These are phyloP conservation scores for Exocentrus adspersus DNA, from an alignment of 2,888 invertebrate genomes.

Conservation along the genomic window DNA sequence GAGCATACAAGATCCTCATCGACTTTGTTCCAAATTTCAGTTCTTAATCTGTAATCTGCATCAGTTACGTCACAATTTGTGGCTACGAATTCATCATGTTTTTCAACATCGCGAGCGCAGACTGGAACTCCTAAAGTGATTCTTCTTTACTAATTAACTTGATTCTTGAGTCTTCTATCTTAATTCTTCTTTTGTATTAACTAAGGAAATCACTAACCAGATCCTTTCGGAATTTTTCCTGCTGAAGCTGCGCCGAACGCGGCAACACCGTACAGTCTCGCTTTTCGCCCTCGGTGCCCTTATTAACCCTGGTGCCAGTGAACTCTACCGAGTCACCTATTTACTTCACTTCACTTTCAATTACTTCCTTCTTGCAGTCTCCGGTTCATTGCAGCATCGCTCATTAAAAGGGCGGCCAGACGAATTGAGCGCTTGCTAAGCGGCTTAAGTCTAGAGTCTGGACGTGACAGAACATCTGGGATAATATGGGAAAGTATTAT, in stretches of 20 bases:
- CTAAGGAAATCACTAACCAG: too few relatives aligned
- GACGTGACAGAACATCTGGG: conserved; percentile 15
- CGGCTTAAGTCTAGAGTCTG: conserved; percentile 10
- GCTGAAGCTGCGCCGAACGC: neutral
- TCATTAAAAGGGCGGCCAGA: conserved; percentile 33
- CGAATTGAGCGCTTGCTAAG: conserved; percentile 10
- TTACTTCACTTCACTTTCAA: conserved; percentile 55
- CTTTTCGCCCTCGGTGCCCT: conserved; percentile 43
- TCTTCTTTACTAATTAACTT: too few relatives aligned
- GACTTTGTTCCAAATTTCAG: too few relatives aligned
- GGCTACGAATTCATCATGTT: too few relatives aligned
- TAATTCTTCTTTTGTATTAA: too few relatives aligned
- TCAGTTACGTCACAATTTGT: too few relatives aligned
- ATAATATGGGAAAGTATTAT: too few relatives aligned
- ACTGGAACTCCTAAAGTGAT: too few relatives aligned
- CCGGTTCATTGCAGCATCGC: conserved; percentile 16
- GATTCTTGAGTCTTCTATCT: too few relatives aligned
- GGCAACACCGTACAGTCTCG: conserved; percentile 25
- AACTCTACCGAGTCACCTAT: conserved; percentile 57
- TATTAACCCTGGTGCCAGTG: conserved; percentile 56
- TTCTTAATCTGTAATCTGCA: too few relatives aligned
- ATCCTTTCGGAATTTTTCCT: neutral
- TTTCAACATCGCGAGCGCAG: too few relatives aligned
- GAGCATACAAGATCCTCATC: too few relatives aligned
- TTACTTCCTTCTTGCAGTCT: conserved; percentile 45